These are phyloP conservation scores for Helostoma temminkii DNA, from an alignment of 2,797 vertebrate genomes.

Conservation along the genomic window DNA sequence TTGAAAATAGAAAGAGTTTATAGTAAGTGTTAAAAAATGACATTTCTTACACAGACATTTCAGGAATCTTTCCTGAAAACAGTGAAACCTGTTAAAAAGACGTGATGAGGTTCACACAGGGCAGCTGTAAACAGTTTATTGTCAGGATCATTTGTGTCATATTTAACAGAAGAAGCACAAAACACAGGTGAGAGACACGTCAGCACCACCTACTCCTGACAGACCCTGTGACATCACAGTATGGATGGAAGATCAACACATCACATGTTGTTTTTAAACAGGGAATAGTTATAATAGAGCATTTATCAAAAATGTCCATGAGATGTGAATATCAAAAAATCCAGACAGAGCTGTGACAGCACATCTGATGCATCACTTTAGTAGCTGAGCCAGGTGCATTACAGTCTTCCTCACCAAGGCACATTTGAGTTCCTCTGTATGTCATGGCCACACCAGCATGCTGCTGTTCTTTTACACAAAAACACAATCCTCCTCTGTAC, in stretches of 20 bases:
- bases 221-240: slow-evolving; percentile 4
- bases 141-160: slow-evolving; percentile 38
- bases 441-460: slow-evolving; percentile 42
- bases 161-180: slow-evolving; percentile 50
- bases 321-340: slow-evolving; percentile 26
- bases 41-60: not conserved
- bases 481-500: slow-evolving; percentile 29
- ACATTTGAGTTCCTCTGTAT: slow-evolving; percentile 64
- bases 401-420: slow-evolving; percentile 72
- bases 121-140: slow-evolving; percentile 59
- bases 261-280: slow-evolving; percentile 26
- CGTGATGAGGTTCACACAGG: not conserved
- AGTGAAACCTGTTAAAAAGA: not conserved
- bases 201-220: slow-evolving; percentile 11
- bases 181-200: slow-evolving; percentile 54
- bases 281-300: not conserved
- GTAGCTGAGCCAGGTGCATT: slow-evolving; percentile 35
- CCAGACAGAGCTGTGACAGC: slow-evolving; percentile 10
- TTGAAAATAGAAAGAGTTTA: too few relatives aligned
- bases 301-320: slow-evolving; percentile 53
- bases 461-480: slow-evolving; percentile 24
- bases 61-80: not conserved
- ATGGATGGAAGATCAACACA: slow-evolving; percentile 31
- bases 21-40: too few relatives aligned
- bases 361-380: slow-evolving; percentile 8